Conservation (phyloP, 2,113 vertebrate genomes). For the Turnix velox region DNA sequence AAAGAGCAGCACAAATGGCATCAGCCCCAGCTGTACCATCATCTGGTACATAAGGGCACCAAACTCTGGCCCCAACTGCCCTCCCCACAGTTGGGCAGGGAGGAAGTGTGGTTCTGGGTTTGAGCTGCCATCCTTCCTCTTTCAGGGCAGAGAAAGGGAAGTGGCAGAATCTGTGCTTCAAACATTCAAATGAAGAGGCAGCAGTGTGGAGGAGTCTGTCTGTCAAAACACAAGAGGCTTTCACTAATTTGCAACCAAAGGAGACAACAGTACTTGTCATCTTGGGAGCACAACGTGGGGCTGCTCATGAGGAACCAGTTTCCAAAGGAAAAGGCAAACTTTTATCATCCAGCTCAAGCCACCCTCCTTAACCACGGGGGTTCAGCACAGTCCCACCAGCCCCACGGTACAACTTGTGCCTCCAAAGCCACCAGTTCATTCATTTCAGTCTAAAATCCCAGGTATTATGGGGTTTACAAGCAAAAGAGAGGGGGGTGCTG, state of each 20-base stretch:
- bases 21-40: not conserved
- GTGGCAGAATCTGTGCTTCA: slow-evolving; percentile 34
- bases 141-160: slow-evolving; percentile 54
- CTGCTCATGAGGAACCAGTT: not conserved
- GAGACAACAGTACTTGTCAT: not conserved
- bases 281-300: not conserved
- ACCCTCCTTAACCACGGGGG: not conserved
- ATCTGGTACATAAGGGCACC: too few species aligned
- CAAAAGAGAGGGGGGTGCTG: rapidly evolving
- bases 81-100: not conserved
- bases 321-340: not conserved
- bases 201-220: slow-evolving; percentile 26
- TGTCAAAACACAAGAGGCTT: slow-evolving; percentile 73
- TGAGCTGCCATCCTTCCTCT: slow-evolving; percentile 47
- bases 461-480: not conserved
- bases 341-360: not conserved
- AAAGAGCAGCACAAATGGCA: not conserved
- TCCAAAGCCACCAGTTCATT: not conserved
- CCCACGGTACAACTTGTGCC: rapidly evolving
- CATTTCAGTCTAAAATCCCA: not conserved
- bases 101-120: not conserved
- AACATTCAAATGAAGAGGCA: slow-evolving; percentile 39
- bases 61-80: not conserved
- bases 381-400: rapidly evolving
- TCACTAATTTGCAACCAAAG: slow-evolving; percentile 33